These are phyloP conservation scores for Acleris holmiana DNA, from an alignment of 2,888 invertebrate species.

Conservation along the genomic window DNA sequence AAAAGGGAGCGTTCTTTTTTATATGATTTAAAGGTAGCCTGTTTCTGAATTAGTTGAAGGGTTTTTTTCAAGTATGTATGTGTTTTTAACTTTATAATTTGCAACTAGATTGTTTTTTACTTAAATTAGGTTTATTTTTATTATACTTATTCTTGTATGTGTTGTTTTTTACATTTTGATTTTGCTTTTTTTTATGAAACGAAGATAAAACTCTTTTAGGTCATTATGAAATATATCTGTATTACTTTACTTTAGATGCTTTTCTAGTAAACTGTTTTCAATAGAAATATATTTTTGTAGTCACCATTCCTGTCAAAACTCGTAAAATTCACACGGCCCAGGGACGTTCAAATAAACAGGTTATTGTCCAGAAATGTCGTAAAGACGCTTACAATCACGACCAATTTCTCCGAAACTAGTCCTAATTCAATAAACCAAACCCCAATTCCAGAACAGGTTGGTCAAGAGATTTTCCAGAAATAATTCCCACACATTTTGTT, in stretches of 20 bases:
- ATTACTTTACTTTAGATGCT: no score
- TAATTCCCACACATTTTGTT: conserved; percentile 55
- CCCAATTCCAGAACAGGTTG: conserved; percentile 55
- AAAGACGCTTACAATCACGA: conserved; percentile 41
- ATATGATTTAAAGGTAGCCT: not conserved
- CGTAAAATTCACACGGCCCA: conserved; percentile 51
- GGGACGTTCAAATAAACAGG: conserved; percentile 34
- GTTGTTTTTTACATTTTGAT: no score
- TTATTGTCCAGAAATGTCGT: conserved; percentile 6
- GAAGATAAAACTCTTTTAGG: no score
- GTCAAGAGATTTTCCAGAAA: conserved; percentile 45
- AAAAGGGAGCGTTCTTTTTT: conserved; percentile 16
- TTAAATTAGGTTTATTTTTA: no score
- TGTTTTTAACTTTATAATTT: no score
- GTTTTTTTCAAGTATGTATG: no score
- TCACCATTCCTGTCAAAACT: not conserved
- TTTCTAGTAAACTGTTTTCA: not conserved
- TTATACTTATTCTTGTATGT: no score
- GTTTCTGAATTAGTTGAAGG: conserved; percentile 13
- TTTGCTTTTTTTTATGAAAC: no score
- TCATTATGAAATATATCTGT: no score
- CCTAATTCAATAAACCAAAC: conserved; percentile 46
- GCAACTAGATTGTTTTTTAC: no score
- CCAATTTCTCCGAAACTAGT: conserved; percentile 50
- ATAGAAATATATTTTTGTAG: not conserved